Evolutionary conservation across 1,140 invertebrate genomes (phyloP), one percentile per base, ranked within the genome.

Genomic region (Ganaspis sp.): DNA sequence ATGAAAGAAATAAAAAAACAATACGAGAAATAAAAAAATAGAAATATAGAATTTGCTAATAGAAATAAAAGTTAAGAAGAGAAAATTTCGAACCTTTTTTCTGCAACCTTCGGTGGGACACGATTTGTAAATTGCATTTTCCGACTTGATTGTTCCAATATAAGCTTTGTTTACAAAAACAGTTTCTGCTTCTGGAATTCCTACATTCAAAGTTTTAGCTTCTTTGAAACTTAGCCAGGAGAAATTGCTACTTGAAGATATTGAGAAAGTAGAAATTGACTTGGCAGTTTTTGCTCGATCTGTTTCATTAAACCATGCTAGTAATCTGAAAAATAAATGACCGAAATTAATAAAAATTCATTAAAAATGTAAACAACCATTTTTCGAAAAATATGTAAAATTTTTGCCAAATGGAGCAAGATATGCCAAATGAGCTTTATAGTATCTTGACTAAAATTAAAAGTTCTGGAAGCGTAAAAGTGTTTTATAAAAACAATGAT

Each of bases 301-400:
- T 34, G 94, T 94, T 76, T 94, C 94, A 83, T 97, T 96, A 86
- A 94, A 99, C 98, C 98, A 99, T 29, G 96, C 97, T 71, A 95
- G 93, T 29, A 99, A 91, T 78, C 94, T 90, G 69, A 74, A 73
- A 74, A 74, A 26, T n/a, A 49, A 73, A 69, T 37, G 69, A 40
- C 70, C 21, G 6, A n/a, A 45, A 38, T 40, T 70, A 69, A 75
- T 77, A 53, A 73, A 21, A 53, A 54, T 40, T 34, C 53, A 49
- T 49, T 6, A 49, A 49, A 15, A 49, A 17, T n/a, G n/a, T n/a
- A n/a, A n/a, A n/a, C n/a, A n/a, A n/a, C n/a, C n/a, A n/a, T n/a
- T n/a, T n/a, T n/a, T n/a, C n/a, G n/a, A n/a, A n/a, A n/a, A n/a
- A n/a, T n/a, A n/a, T n/a, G n/a, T n/a, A n/a, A n/a, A n/a, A n/a